Percentiles rank a stretch among this genome's conserved stretches.
Conservation (phyloP, 2,888 invertebrate genomes). For the Chaitophorus viminalis region DNA sequence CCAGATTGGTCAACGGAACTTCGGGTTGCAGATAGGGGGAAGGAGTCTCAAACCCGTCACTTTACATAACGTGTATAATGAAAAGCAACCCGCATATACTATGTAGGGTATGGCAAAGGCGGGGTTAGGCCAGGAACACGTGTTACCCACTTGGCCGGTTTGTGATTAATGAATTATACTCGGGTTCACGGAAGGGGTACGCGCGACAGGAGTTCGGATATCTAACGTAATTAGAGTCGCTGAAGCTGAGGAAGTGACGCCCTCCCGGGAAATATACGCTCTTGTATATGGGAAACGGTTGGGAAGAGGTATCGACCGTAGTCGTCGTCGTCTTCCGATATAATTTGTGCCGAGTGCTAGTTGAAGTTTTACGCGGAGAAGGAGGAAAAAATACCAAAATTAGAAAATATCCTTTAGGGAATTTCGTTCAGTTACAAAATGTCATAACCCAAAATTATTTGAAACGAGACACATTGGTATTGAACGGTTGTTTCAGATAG, state of each 20-base stretch:
- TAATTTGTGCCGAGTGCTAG: conserved; percentile 49
- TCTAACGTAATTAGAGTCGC: conserved; percentile 61
- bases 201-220: conserved; percentile 55
- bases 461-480: conserved; percentile 17
- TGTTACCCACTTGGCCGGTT: conserved; percentile 59
- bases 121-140: conserved; percentile 43
- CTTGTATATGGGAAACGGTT: background rate
- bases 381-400: conserved; percentile 39
- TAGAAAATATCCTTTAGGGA: conserved; percentile 54
- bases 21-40: conserved; percentile 26
- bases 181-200: conserved; percentile 34
- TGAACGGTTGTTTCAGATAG: conserved; percentile 8
- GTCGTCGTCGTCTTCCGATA: conserved; percentile 45
- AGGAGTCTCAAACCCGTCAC: conserved; percentile 39
- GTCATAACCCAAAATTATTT: conserved; percentile 13
- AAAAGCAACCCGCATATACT: conserved; percentile 14
- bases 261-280: conserved; percentile 55
- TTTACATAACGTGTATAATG: conserved; percentile 52
- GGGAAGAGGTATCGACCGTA: conserved; percentile 48
- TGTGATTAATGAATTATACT: conserved; percentile 59
- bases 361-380: conserved; percentile 20
- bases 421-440: conserved; percentile 30
- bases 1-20: conserved; percentile 31
- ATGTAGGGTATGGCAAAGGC: background rate
- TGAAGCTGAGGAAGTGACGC: conserved; percentile 39